phyloP scores from a whole-genome alignment of 2,888 invertebrate species.

The Agonopterix subpropinquella region DNA sequence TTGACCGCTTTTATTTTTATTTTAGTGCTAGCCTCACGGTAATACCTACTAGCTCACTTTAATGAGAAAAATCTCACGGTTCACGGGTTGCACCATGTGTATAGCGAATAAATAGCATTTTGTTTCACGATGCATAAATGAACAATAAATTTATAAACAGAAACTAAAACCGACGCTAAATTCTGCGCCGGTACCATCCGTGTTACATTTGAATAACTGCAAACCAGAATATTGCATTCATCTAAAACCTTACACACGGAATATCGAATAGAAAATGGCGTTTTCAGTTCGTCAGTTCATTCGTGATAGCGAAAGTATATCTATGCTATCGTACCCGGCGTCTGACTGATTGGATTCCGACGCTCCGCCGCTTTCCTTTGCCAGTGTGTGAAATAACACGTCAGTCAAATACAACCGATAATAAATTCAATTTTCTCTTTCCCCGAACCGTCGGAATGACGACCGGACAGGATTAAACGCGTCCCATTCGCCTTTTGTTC shows the following conservation, averaged over 20 bases:
- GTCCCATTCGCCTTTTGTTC: constrained; percentile 68
- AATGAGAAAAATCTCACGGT: too few relatives aligned
- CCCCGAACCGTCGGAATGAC: constrained; percentile 52
- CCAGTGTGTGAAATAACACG: constrained; percentile 71
- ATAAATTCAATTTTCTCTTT: constrained; percentile 73
- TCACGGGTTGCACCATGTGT: too few relatives aligned
- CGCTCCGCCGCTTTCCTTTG: constrained; percentile 44
- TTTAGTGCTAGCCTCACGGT: too few relatives aligned
- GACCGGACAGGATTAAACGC: constrained; percentile 68
- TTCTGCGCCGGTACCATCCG: background rate
- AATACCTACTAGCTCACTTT: too few relatives aligned
- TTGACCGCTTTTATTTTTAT: too few relatives aligned
- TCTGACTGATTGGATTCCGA: constrained; percentile 66
- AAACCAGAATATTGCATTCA: background rate
- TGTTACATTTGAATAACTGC: too few relatives aligned
- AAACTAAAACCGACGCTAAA: background rate
- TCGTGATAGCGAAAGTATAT: constrained; percentile 39
- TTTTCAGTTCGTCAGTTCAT: constrained; percentile 49
- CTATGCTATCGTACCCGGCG: constrained; percentile 45
- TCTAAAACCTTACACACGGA: background rate
- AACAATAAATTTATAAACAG: too few relatives aligned
- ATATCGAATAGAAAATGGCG: constrained; percentile 44
- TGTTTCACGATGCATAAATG: too few relatives aligned
- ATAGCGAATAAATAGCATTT: too few relatives aligned
- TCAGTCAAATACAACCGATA: constrained; percentile 72